Evolutionary conservation across 2,888 invertebrate genomes (phyloP).

Genomic region (Sesia bembeciformis): DNA sequence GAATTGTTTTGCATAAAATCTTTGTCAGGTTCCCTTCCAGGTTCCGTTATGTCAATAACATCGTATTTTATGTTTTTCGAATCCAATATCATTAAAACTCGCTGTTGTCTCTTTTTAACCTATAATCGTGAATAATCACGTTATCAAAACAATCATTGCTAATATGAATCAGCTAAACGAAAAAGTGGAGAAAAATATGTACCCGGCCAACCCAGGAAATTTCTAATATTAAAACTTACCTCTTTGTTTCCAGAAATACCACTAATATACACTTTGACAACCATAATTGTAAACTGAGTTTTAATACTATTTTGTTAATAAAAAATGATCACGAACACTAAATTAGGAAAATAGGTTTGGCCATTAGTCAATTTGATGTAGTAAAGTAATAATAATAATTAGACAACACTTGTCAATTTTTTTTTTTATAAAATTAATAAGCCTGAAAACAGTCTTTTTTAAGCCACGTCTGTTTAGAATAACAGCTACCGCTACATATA

Average conservation of each 20-base stretch:
- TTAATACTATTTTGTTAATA: slow-evolving; percentile 32
- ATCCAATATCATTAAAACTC: slow-evolving; percentile 94
- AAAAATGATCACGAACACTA: slow-evolving; percentile 37
- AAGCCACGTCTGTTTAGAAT: no score
- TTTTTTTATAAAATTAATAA: not conserved
- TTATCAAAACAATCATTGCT: slow-evolving; percentile 46
- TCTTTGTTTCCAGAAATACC: slow-evolving; percentile 96
- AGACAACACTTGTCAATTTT: not conserved
- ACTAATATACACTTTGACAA: slow-evolving; percentile 92
- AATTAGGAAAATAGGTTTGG: slow-evolving; percentile 66
- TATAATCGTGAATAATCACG: slow-evolving; percentile 62
- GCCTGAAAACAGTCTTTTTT: no score
- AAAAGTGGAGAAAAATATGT: slow-evolving; percentile 37
- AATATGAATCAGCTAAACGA: slow-evolving; percentile 50
- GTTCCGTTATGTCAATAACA: slow-evolving; percentile 95
- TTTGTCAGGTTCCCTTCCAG: slow-evolving; percentile 89
- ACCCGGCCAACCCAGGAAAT: slow-evolving; percentile 53
- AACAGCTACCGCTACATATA: no score
- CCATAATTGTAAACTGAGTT: slow-evolving; percentile 76
- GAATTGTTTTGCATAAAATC: slow-evolving; percentile 94
- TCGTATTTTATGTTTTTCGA: slow-evolving; percentile 93
- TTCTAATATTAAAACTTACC: slow-evolving; percentile 77
- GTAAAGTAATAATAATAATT: slow-evolving; percentile 1
- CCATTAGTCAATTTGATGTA: slow-evolving; percentile 48
- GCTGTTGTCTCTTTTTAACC: slow-evolving; percentile 97